Evolutionary conservation across 2,113 vertebrate species (phyloP).

Genomic region (Macaca mulatta): DNA sequence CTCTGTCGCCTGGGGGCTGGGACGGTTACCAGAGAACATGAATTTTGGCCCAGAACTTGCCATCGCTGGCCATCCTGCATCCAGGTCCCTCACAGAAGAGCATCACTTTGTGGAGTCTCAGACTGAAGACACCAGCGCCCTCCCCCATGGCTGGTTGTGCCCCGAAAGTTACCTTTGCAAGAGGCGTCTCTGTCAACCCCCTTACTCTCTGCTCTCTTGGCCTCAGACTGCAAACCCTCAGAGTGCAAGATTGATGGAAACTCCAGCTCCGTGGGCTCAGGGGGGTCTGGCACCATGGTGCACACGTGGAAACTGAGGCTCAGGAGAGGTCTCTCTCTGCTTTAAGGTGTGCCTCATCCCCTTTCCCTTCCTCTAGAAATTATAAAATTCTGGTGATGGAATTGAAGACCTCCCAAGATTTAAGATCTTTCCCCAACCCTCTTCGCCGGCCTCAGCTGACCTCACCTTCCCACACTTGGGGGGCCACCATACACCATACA

Average conservation of each 20-base stretch:
- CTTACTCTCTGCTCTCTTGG: fast-evolving
- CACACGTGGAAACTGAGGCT: fast-evolving
- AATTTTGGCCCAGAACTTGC: not conserved
- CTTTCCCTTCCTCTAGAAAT: no score
- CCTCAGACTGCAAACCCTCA: not conserved
- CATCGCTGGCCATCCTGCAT: fast-evolving
- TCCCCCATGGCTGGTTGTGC: fast-evolving
- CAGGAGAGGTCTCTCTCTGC: fast-evolving
- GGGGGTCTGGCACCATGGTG: fast-evolving
- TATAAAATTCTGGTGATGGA: fast-evolving
- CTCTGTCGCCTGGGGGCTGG: not conserved
- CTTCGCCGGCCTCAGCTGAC: fast-evolving
- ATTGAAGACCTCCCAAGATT: not conserved
- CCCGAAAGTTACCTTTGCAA: fast-evolving
- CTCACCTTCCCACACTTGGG: fast-evolving
- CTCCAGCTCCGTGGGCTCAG: fast-evolving
- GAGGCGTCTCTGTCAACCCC: fast-evolving
- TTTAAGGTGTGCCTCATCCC: fast-evolving
- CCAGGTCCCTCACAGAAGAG: not conserved
- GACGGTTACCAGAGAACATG: not conserved
- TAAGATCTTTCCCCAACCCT: fast-evolving
- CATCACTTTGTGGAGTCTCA: fast-evolving
- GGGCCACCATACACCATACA: fast-evolving
- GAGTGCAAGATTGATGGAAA: no score
- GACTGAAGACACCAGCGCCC: fast-evolving